Base-by-base conservation (phyloP, 2,113 vertebrate species). In the Phyllostomus discolor region DNA sequence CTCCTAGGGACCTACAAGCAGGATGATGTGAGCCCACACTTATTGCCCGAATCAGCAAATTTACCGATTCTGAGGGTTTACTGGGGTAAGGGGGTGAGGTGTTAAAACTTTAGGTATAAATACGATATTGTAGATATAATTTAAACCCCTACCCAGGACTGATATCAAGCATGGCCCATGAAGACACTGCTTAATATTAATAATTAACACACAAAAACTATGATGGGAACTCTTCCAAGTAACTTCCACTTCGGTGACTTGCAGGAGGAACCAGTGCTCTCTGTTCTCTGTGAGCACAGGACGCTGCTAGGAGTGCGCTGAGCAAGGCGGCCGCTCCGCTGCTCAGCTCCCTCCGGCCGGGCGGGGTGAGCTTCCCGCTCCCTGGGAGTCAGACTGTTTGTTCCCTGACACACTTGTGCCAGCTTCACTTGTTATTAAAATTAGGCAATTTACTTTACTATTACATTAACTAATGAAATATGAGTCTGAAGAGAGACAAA, bases 371-470 rank as follows among this genome's bases (percentile, higher is more conserved):
- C 62, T 80, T 84, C 59, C 9, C 4, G 16, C 31, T 78, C 76
- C 78, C 62, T 50, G 24, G 48, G 79, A 95, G 24, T 79, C 54
- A 66, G 16, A 90, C 87, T 85, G 9, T 91, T 91, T 89, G 14
- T 82, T 73, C 38, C 10, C 16, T 52, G 28, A 64, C 7, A 16
- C 28, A 73, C 90, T 92, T 83, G 33, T 88, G 35, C 48, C 35
- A 81, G 14, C 82, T 88, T 93, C 81, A 64, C 50, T 93, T 73
- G 19, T 83, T 88, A 64, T 66, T 97, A 50, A 85, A 85, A 79
- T 73, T 88, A 84, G 54, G 33, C 16, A 41, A 1, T 84, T 59
- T 62, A 41, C 28, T 84, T 87, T 5, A 81, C 26, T 66, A 22
- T 90, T 82, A 52, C 3, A 41, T 70, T 35, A 81, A 85, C 9